Percentiles rank a stretch among this genome's conserved stretches.
Conservation (phyloP, 2,113 vertebrate genomes). For the Grammomys dolichurus region DNA sequence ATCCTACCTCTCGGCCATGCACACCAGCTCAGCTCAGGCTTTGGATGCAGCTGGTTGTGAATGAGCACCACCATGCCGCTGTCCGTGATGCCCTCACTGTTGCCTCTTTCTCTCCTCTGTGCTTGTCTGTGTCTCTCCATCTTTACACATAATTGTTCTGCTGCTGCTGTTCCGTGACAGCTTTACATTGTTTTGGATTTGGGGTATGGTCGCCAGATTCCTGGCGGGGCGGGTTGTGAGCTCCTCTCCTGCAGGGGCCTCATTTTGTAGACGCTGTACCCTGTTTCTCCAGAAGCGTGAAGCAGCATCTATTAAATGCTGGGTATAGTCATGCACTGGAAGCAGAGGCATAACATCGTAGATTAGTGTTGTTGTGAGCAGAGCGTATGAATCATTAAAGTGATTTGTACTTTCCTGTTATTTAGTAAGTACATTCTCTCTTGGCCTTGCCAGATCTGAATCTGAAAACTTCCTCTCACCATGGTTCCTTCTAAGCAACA, state of each 20-base stretch:
- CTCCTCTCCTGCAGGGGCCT: neutral
- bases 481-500: neutral
- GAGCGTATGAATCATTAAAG: slow-evolving; percentile 58
- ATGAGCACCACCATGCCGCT: neutral
- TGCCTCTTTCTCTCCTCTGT: neutral
- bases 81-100: neutral
- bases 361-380: neutral
- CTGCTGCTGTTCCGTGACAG: too few relatives aligned
- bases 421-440: slow-evolving; percentile 59
- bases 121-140: neutral
- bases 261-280: neutral
- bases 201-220: neutral
- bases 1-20: neutral
- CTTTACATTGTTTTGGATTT: neutral
- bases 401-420: slow-evolving; percentile 45
- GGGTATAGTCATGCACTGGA: neutral
- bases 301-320: neutral
- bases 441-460: slow-evolving; percentile 55
- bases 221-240: neutral
- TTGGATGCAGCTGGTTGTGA: neutral
- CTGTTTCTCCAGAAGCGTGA: neutral
- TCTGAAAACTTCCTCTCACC: slow-evolving; percentile 31
- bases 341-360: neutral
- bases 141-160: neutral
- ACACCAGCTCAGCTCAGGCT: neutral